These are phyloP conservation scores for Dioctria rufipes DNA, from an alignment of 2,888 invertebrate species.

Conservation along the genomic window DNA sequence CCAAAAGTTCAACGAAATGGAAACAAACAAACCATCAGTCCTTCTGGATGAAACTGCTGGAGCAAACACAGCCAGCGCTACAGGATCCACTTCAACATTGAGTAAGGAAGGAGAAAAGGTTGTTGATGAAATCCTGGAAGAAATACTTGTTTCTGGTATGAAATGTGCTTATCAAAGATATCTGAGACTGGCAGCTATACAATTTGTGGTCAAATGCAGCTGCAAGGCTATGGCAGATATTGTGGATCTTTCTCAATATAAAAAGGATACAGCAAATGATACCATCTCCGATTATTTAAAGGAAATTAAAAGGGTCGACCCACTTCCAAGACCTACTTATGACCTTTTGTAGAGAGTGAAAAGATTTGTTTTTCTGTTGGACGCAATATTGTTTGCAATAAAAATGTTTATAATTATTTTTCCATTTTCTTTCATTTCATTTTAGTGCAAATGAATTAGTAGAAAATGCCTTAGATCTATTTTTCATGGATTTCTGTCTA, in stretches of 20 bases:
- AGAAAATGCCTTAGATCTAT: too few species aligned
- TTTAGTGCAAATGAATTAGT: too few species aligned
- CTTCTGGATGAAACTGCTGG: background rate
- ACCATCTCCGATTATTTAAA: background rate
- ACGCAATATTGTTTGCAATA: too few species aligned
- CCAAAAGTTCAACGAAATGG: background rate
- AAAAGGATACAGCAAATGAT: slow-evolving; percentile 7
- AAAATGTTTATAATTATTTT: too few species aligned
- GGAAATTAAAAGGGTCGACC: slow-evolving; percentile 10
- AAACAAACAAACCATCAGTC: background rate
- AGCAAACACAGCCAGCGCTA: background rate
- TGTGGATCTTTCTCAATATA: background rate
- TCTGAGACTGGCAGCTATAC: background rate
- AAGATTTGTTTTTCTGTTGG: background rate
- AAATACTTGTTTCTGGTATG: background rate
- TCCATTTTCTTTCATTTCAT: too few species aligned
- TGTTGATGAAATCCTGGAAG: slow-evolving; percentile 8
- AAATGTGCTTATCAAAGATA: slow-evolving; percentile 13
- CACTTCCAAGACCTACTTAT: slow-evolving; percentile 21
- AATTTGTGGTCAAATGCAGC: slow-evolving; percentile 23
- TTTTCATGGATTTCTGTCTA: too few species aligned
- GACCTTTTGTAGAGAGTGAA: slow-evolving; percentile 4
- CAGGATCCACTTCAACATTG: background rate
- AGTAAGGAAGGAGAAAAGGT: slow-evolving; percentile 1
- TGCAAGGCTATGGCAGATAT: slow-evolving; percentile 20